Evolutionary conservation across 2,888 invertebrate species (phyloP), one percentile per base, ranked within the genome.

Genomic region (Rhynchonema sp.): DNA sequence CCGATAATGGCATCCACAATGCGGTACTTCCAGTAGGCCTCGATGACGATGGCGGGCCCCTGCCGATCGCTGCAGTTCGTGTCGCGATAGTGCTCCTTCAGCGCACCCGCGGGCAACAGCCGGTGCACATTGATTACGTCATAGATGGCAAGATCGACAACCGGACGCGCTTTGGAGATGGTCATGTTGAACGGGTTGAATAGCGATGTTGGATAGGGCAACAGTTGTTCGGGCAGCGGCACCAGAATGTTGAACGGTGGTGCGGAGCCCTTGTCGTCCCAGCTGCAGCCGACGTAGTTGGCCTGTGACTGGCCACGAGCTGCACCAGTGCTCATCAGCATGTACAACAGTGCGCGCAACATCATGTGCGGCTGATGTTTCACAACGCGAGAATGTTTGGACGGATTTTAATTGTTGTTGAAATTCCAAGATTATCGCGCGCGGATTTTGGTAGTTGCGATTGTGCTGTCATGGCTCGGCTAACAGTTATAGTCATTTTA

Each of bases 1-100:
- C 88, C 88, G 70, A 88, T 80, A 69, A 88, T 84, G 17, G 84
- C 86, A 77, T 88, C 86, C 80, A 82, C 54, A 9, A 54, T 23
- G 27, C 22, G 9, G 54, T 28, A 17, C 3, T 23, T 17, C 54
- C 54, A 54, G 54, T 54, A 54, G 17, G 54, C 54, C 17, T 54
- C 27, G 28, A 54, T 54, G 26, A 28, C 28, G 22, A 25, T n/a
- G 49, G 3, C n/a, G 20, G 54, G 54, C 9, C 54, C 54, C 9
- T 3, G 2, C 22, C 6, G 3, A 22, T 54, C 54, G 27, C 22
- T 22, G 17, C 27, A 3, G 2, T 54, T 22, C 54, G 54, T 54
- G 54, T 54, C 27, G 27, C 9, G 3, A 27, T 27, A 54, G 13
- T 23, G 13, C 13, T 27, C 54, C 2, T 6, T 22, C 9, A 54